Conservation (phyloP, 2,888 invertebrate genomes). For the Gibbula magus region DNA sequence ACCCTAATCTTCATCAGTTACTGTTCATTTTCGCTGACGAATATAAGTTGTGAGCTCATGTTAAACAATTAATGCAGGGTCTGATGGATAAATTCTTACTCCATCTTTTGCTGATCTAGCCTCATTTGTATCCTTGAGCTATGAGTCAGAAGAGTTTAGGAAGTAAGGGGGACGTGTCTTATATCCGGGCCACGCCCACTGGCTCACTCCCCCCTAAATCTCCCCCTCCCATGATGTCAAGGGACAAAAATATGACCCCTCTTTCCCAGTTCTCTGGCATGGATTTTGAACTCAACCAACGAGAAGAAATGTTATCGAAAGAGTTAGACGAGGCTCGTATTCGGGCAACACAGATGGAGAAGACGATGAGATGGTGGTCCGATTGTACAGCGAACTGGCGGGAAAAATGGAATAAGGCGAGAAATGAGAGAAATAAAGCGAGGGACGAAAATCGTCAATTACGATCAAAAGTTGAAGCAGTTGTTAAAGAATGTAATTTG, state of each 20-base stretch:
- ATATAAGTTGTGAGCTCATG: too few species aligned
- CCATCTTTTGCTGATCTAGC: too few species aligned
- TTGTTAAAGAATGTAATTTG: slow-evolving; percentile 78
- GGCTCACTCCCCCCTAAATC: slow-evolving; percentile 40
- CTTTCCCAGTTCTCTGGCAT: slow-evolving; percentile 48
- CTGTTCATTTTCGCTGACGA: too few species aligned
- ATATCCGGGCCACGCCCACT: slow-evolving; percentile 58
- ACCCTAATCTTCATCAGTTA: too few species aligned
- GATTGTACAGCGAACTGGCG: slow-evolving; percentile 98
- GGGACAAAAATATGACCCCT: slow-evolving; percentile 51
- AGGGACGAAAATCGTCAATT: slow-evolving; percentile 91
- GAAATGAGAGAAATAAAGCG: slow-evolving; percentile 91
- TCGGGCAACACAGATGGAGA: slow-evolving; percentile 97
- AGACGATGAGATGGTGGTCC: slow-evolving; percentile 99
- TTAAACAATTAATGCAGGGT: too few species aligned
- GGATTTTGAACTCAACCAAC: slow-evolving; percentile 29
- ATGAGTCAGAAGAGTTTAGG: slow-evolving; percentile 23
- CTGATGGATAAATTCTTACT: too few species aligned
- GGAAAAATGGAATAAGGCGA: slow-evolving; percentile 95
- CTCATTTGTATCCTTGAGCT: neutral
- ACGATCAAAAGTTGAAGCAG: slow-evolving; percentile 85
- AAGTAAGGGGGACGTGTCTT: slow-evolving; percentile 63
- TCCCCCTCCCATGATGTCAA: slow-evolving; percentile 50
- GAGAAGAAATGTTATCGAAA: slow-evolving; percentile 81
- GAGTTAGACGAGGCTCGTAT: slow-evolving; percentile 96